Evolutionary conservation across 2,797 vertebrate species (phyloP).

Genomic region (Aratinga solstitialis): DNA sequence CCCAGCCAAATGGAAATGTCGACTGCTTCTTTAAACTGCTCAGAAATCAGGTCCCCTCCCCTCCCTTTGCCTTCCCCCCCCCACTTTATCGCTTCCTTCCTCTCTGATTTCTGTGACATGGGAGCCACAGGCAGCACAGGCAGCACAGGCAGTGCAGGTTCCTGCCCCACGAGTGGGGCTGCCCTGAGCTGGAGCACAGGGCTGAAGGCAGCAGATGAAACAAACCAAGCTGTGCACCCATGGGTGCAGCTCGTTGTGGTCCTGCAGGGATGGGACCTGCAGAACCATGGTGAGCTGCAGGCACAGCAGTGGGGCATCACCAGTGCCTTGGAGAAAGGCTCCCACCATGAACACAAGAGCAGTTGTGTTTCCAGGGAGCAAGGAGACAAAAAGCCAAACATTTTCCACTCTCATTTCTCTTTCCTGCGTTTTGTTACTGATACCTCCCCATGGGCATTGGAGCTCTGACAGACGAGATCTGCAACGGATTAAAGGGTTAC

Average conservation of each 20-base stretch:
- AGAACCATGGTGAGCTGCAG: background rate
- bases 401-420: constrained; percentile 69
- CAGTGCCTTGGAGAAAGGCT: background rate
- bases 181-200: background rate
- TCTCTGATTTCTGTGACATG: background rate
- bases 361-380: constrained; percentile 30
- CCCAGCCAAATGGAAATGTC: background rate
- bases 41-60: background rate
- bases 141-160: background rate
- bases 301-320: accelerated
- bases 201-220: background rate
- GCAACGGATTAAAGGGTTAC: constrained; percentile 68
- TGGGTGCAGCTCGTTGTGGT: accelerated
- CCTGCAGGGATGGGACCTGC: accelerated
- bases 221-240: background rate
- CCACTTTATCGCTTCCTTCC: background rate
- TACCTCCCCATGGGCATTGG: constrained; percentile 58
- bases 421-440: constrained; percentile 68
- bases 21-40: background rate
- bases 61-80: background rate
- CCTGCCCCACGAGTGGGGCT: background rate
- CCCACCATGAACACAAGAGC: background rate
- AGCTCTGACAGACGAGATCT: constrained; percentile 69
- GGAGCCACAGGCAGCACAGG: background rate
- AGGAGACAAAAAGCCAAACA: constrained; percentile 67